Evolutionary conservation across 2,797 vertebrate genomes (phyloP).

Genomic region (Fratercula arctica): DNA sequence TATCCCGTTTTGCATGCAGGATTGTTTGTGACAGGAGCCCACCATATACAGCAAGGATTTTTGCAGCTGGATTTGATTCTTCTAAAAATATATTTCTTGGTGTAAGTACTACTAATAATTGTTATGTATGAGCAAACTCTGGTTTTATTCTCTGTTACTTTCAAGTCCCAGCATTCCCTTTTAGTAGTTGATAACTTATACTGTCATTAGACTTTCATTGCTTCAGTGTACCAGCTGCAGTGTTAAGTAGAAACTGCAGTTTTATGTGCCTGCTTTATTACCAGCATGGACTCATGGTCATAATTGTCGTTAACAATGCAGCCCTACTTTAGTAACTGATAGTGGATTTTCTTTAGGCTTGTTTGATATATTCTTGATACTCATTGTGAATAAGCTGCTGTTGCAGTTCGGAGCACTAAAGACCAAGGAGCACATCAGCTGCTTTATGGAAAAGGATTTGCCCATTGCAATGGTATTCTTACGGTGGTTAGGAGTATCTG

Average conservation of each 20-base stretch:
- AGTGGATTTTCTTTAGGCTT: background rate
- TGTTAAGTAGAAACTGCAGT: background rate
- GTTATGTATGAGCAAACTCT: background rate
- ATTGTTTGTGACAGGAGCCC: constrained; percentile 93
- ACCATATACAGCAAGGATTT: constrained; percentile 93
- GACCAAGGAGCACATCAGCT: background rate
- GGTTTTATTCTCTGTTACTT: background rate
- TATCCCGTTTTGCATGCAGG: constrained; percentile 96
- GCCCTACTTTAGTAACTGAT: background rate
- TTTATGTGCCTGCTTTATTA: constrained; percentile 12
- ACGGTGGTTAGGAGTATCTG: background rate
- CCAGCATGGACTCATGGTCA: background rate
- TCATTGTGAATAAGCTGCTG: background rate
- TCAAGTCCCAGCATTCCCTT: background rate
- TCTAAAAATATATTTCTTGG: constrained; percentile 99
- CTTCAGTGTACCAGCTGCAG: background rate
- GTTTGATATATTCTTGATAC: background rate
- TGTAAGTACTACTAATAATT: constrained; percentile 78
- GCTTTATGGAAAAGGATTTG: background rate
- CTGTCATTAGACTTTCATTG: background rate
- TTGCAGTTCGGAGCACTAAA: background rate
- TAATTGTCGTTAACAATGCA: background rate
- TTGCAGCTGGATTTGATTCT: constrained; percentile 97
- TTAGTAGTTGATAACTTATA: background rate
- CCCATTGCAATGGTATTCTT: background rate